Evolutionary conservation across 2,797 vertebrate species (phyloP), one percentile per base, ranked within the genome.

Genomic region (Aphelocoma californica): DNA sequence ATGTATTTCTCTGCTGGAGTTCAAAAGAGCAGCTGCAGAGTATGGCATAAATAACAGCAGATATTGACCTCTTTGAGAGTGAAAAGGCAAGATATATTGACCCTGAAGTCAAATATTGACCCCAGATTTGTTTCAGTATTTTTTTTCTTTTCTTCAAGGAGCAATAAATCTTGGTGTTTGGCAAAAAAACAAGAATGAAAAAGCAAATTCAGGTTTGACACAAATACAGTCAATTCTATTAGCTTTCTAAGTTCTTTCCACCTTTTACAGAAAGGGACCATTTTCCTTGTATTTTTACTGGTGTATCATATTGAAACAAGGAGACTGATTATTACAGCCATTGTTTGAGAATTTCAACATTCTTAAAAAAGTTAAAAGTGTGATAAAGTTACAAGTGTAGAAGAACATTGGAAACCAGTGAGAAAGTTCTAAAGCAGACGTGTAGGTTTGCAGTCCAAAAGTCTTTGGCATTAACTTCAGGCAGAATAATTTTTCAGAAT

Each of bases 11-110:
- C 88, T 92, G 91, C 0, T 93, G 75, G 72, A 92, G 90, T 93
- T 96, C 94, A 87, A 87, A 96, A 95, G 94, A 92, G 84, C 95
- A 96, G 86, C 93, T 95, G 92, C 75, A 65, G 86, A 88, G 50
- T 65, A 69, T 69, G 58, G 44, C 65, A 90, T 93, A 92, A 96
- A 95, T 95, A 95, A 93, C 65, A 91, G 75, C 47, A 38, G 31
- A 72, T 91, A 95, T 6, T 62, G 81, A 85, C 84, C 90, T 93
- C 38, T 48, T 80, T 42, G 56, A 58, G 81, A 88, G 81, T 78
- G 57, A 86, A 87, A 93, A 93, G 64, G 72, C 53, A 89, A 80
- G 91, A 92, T 71, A 26, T 65, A 65, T 89, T 89, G 92, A 93
- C 79, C 81, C n/a, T 54, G n/a, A 83, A 89, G 91, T 92, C 86